Evolutionary conservation across 2,888 invertebrate species (phyloP).

Genomic region (Odontocolon sp.): DNA sequence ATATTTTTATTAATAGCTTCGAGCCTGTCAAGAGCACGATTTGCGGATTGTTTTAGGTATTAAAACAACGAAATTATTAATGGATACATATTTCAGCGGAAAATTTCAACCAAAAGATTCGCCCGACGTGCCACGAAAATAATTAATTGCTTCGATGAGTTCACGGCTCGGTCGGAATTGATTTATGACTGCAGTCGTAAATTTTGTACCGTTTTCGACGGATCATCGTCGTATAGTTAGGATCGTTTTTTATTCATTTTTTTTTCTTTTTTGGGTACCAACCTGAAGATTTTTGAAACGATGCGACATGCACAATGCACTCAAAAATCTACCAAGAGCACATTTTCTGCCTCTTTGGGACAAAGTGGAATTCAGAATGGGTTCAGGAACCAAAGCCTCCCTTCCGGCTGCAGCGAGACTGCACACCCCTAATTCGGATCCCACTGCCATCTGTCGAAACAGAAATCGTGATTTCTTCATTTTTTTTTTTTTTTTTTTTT

Average conservation of each 20-base stretch:
- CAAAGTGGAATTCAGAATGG: conserved; percentile 60
- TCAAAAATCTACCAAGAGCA: conserved; percentile 73
- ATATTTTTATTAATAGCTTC: no score
- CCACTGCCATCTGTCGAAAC: conserved; percentile 70
- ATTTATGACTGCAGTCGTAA: background rate
- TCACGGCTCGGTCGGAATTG: no score
- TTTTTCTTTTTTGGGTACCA: conserved; percentile 74
- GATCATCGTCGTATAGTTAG: background rate
- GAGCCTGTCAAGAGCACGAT: no score
- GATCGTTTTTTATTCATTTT: background rate
- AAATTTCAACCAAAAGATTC: no score
- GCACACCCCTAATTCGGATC: conserved; percentile 71
- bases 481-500: no score
- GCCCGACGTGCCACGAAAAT: no score
- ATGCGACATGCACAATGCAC: conserved; percentile 86
- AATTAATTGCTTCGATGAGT: no score
- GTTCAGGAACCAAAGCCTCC: conserved; percentile 66
- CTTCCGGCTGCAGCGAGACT: conserved; percentile 65
- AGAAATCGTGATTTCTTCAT: background rate
- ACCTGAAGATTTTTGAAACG: conserved; percentile 92
- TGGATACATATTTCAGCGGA: no score
- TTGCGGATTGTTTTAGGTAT: no score
- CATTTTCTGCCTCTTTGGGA: conserved; percentile 68
- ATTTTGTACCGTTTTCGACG: background rate
- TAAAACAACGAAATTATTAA: no score